Conservation (phyloP, 2,797 vertebrate species). For the Hoplostethus atlanticus region DNA sequence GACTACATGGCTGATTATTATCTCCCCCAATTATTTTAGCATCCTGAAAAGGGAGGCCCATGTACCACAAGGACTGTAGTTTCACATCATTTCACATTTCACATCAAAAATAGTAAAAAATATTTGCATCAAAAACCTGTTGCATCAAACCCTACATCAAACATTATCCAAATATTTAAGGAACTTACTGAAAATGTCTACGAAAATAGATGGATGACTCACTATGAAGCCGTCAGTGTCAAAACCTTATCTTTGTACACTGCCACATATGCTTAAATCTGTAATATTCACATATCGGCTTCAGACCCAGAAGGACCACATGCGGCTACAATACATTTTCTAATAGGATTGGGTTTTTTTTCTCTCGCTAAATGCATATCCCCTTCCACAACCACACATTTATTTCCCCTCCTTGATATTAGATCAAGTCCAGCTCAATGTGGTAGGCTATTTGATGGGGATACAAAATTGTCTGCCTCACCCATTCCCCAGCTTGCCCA, state of each 20-base stretch:
- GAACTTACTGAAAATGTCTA: constrained; percentile 1
- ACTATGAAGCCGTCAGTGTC: constrained; percentile 16
- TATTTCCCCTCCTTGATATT: constrained; percentile 56
- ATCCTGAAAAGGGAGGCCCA: too few relatives aligned
- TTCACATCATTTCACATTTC: constrained; percentile 4
- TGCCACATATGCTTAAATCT: constrained; percentile 42
- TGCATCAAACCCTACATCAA: too few relatives aligned
- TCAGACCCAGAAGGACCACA: constrained; percentile 44
- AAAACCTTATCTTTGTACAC: constrained; percentile 15
- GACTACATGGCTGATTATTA: too few relatives aligned
- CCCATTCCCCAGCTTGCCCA: constrained; percentile 65
- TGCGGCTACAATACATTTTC: constrained; percentile 36
- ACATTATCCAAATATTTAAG: constrained; percentile 23
- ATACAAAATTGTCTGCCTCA: constrained; percentile 56
- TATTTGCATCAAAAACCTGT: too few relatives aligned
- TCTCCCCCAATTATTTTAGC: too few relatives aligned
- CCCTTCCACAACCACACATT: constrained; percentile 52
- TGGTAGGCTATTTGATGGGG: constrained; percentile 69
- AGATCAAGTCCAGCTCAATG: constrained; percentile 66
- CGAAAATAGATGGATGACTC: background rate
- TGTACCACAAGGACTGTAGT: too few relatives aligned
- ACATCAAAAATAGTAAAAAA: background rate
- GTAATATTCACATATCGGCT: background rate
- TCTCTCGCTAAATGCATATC: constrained; percentile 63
- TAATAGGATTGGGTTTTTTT: constrained; percentile 41